Percentiles rank a stretch among this genome's conserved stretches.
Conservation (phyloP, 2,797 vertebrate species). For the Poeciliopsis gracilis region DNA sequence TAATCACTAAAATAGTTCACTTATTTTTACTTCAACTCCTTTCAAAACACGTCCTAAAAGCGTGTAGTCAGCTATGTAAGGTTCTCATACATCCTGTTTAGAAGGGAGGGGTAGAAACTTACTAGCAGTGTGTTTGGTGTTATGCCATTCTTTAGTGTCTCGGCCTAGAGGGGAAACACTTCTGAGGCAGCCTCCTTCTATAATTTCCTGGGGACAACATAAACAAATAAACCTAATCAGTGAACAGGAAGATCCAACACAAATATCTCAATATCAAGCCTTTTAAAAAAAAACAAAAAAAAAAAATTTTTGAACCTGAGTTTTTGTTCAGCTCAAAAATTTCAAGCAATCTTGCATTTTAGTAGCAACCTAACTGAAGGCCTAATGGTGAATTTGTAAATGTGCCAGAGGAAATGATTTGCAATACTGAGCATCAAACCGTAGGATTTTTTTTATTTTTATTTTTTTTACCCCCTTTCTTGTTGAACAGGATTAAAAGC, state of each 20-base stretch:
- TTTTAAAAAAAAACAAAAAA: neutral
- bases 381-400: constrained; percentile 27
- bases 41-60: constrained; percentile 13
- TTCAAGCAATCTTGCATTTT: neutral
- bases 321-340: constrained; percentile 9
- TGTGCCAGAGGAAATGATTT: constrained; percentile 25
- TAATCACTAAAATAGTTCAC: neutral
- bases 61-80: constrained; percentile 1
- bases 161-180: constrained; percentile 61
- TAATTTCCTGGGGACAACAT: constrained; percentile 64
- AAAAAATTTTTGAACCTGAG: neutral
- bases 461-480: constrained; percentile 6
- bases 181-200: constrained; percentile 73
- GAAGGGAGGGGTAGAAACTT: constrained; percentile 37
- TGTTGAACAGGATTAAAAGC: constrained; percentile 43
- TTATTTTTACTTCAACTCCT: neutral
- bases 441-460: neutral
- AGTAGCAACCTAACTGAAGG: constrained; percentile 25
- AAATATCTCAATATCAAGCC: constrained; percentile 9
- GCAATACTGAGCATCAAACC: constrained; percentile 37
- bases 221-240: constrained; percentile 24
- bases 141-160: constrained; percentile 81
- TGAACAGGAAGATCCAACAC: constrained; percentile 5
- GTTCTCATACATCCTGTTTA: neutral
- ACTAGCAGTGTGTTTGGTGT: constrained; percentile 76